Base-by-base conservation (phyloP, 2,113 vertebrate species). In the Clarias magur region DNA sequence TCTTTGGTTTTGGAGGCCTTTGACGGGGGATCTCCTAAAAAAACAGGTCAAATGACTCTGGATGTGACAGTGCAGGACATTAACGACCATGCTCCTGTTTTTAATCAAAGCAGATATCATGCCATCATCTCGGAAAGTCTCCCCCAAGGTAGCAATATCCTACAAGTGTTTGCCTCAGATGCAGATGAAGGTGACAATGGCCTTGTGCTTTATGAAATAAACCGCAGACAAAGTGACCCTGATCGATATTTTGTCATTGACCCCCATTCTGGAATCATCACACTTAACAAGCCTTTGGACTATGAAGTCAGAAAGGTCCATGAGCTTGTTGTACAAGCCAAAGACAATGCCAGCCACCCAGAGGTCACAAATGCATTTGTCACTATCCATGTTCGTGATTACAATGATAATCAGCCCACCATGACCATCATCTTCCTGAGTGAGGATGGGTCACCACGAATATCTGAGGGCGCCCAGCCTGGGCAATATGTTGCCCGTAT, bases 371-470 rank as follows among this genome's bases (percentile, higher is more conserved):
- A 98, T 0, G 95, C 98, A 3, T 99, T 99, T 75, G 97, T 99
- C 84, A 99, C 98, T 0, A 98, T 99, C 85, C 97, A 99, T 0
- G 98, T 99, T 4, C 96, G 97, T 15, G 98, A 99, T 92, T 99
- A 95, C 93, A 99, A 99, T 25, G 98, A 99, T 95, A 99, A 99
- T 93, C 98, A 99, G 91, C 98, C 98, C 87, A 99, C 97, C 81
- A 99, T 99, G 97, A 99, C 98, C 65, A 99, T 99, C 92, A 99
- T 99, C 93, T 99, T 99, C 91, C 96, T 99, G 86, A 99, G 97
- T 8, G 97, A 99, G 72, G 98, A 99, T 0, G 98, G 98, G 65
- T 98, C 98, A 15, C 98, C 98, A 0, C 95, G 95, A 54, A 97
- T 99, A 91, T 99, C 98, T 0, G 98, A 99, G 91, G 98, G 98